Evolutionary conservation across 2,888 invertebrate species (phyloP).

Genomic region (Caenorhabditis sp.): DNA sequence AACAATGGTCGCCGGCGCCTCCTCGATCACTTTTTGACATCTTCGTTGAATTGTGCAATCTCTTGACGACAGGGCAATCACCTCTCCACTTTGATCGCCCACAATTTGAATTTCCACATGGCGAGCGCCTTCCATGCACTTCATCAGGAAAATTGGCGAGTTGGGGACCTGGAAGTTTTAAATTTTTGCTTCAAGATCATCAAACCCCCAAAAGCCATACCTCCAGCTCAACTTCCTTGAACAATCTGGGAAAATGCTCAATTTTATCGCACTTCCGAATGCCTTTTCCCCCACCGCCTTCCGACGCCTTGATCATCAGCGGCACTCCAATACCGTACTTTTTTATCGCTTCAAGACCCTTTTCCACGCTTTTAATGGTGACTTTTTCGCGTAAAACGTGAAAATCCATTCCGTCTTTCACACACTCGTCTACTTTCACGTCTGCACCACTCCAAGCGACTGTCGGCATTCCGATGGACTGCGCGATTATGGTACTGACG

Average conservation of each 20-base stretch:
- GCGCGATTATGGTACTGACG: constrained; percentile 97
- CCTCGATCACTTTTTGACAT: constrained; percentile 99
- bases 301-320: constrained; percentile 96
- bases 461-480: constrained; percentile 94
- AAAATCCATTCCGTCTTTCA: constrained; percentile 23
- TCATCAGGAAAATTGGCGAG: constrained; percentile 99
- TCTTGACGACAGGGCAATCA: constrained; percentile 96
- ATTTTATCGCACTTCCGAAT: constrained; percentile 95
- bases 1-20: constrained; percentile 97
- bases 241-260: constrained; percentile 93
- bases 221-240: constrained; percentile 90
- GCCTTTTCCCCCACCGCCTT: constrained; percentile 99
- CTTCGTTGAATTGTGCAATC: constrained; percentile 98
- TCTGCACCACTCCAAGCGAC: constrained; percentile 95
- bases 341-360: constrained; percentile 82
- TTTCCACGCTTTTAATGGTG: constrained; percentile 23
- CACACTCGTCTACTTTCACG: constrained; percentile 22
- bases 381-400: constrained; percentile 28
- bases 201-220: constrained; percentile 1
- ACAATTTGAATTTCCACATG: constrained; percentile 98
- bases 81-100: constrained; percentile 95
- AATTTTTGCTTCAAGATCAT: no score
- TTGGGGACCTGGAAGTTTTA: constrained; percentile 92
- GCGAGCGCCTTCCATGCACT: constrained; percentile 94
- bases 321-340: constrained; percentile 95